phyloP scores from a whole-genome alignment of 2,113 vertebrate species.

The Aramus guarauna region DNA sequence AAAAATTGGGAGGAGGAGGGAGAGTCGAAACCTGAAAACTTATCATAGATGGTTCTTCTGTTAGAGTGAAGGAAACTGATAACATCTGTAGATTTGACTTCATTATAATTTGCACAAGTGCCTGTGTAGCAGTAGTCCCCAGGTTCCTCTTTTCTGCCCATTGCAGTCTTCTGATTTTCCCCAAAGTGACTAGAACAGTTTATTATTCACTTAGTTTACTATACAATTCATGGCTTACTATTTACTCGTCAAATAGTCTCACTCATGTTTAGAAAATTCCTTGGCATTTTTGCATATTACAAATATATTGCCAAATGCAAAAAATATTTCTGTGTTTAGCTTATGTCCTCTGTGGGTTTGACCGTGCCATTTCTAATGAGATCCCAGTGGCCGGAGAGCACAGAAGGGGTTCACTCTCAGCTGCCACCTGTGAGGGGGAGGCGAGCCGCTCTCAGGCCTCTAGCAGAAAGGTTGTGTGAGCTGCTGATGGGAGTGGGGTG shows the following conservation, averaged over 20 bases:
- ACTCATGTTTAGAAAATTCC: neutral
- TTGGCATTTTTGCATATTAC: neutral
- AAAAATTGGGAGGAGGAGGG: neutral
- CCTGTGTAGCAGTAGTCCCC: neutral
- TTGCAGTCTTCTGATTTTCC: neutral
- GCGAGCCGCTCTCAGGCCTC: accelerated
- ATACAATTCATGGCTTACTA: neutral
- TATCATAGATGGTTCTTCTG: neutral
- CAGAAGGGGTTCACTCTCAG: accelerated
- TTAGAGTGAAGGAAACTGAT: neutral
- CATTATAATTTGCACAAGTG: neutral
- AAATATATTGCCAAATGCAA: neutral
- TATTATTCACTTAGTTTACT: neutral
- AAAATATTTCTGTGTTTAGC: neutral
- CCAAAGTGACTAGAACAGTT: neutral
- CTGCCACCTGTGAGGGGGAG: neutral
- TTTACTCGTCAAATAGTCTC: neutral
- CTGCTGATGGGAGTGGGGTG: neutral
- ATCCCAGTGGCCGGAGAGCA: neutral
- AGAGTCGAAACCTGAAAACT: neutral
- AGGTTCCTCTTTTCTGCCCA: neutral
- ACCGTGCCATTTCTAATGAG: neutral
- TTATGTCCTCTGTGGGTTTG: neutral
- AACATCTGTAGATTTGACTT: neutral
- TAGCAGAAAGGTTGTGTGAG: neutral